Evolutionary conservation across 2,797 vertebrate species (phyloP), one percentile per base, ranked within the genome.

Genomic region (Enteromius anoplus): DNA sequence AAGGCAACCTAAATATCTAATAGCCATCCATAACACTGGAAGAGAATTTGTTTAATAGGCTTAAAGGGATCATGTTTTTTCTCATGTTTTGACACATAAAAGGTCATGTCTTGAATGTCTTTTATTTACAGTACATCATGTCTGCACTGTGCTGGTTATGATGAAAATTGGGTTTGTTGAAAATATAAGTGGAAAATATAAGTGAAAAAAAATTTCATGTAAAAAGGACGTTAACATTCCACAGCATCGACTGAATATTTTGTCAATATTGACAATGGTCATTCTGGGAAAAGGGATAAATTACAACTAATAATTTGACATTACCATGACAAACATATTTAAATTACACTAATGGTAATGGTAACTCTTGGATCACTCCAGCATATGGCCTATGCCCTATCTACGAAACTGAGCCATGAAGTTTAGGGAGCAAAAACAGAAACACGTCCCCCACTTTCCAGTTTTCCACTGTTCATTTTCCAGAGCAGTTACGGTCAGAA

Each of bases 121-220:
- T n/a, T 15, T 49, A 19, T 26, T 64, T 64, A 64, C 60, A 15
- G 26, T 49, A 32, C 11, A 12, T 42, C 11, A 17, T 29, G 15
- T 71, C 23, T 71, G 23, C 69, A 71, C 8, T 71, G 42, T 71
- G 14, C 26, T 71, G 23, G 23, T 71, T 71, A 47, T 49, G 42
- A 51, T 51, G 26, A 72, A 12, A 49, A 72, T 17, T 51, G 26
- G 32, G 23, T 26, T 15, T 29, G 23, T 29, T 62, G 12, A 62
- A 62, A 62, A 62, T 29, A 15, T 15, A 62, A 62, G 26, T 29
- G 23, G 23, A 29, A 29, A 11, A 60, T n/a, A n/a, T n/a, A 29
- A 58, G 2, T n/a, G n/a, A n/a, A n/a, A n/a, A n/a, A n/a, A n/a
- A n/a, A n/a, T n/a, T n/a, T 5, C 23, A 26, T 14, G 11, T 60